Percentiles rank a stretch among this genome's conserved stretches.
These are phyloP conservation scores for Schmidtea mediterranea DNA, from an alignment of 1,140 invertebrate genomes.

Conservation along the genomic window DNA sequence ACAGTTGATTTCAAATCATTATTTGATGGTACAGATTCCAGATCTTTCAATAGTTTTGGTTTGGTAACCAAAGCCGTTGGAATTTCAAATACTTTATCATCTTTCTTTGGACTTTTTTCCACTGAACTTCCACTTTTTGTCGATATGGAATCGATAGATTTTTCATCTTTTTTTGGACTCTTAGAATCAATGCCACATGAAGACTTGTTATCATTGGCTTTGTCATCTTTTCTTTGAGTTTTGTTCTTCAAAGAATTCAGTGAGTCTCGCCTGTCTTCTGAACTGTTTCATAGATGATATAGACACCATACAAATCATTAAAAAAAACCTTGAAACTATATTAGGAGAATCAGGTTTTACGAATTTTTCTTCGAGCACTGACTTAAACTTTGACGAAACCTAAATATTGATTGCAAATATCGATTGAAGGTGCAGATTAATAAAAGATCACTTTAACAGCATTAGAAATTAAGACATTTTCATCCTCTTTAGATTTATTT, in stretches of 20 bases:
- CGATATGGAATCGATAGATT: neutral
- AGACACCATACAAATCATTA: slow-evolving; percentile 33
- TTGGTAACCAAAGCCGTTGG: too few species aligned
- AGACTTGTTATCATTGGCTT: slow-evolving; percentile 23
- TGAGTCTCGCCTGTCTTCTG: slow-evolving; percentile 38
- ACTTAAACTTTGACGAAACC: neutral
- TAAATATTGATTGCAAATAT: neutral
- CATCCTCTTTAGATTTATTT: too few species aligned
- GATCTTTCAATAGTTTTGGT: too few species aligned
- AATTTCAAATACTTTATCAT: too few species aligned
- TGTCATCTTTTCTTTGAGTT: slow-evolving; percentile 41
- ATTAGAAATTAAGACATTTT: too few species aligned
- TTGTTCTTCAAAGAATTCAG: too few species aligned
- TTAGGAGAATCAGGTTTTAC: neutral
- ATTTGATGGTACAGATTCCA: too few species aligned
- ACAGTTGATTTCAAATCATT: too few species aligned
- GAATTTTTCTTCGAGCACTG: neutral
- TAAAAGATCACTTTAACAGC: too few species aligned
- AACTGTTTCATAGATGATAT: slow-evolving; percentile 49
- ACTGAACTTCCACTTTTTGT: neutral
- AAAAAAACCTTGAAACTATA: slow-evolving; percentile 7
- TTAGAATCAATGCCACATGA: neutral
- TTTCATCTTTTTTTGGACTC: neutral
- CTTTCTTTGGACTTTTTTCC: neutral
- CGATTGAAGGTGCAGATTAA: slow-evolving; percentile 4